Percentiles rank a stretch among this genome's conserved stretches.
phyloP scores from a whole-genome alignment of 2,888 invertebrate genomes.

The Microctonus aethiopoides region DNA sequence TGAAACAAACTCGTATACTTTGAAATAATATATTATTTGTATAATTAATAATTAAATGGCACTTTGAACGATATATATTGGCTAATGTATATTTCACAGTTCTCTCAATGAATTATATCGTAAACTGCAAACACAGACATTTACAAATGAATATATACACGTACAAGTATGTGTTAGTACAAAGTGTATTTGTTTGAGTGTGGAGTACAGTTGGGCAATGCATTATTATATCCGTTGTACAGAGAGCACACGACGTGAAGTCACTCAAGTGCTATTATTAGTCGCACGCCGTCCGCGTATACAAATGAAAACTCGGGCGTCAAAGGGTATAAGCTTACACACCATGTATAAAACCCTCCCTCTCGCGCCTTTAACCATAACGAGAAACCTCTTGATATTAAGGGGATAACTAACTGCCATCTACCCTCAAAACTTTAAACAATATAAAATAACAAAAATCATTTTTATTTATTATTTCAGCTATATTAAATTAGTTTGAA shows the following conservation, averaged over 20 bases:
- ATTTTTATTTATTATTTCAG: no score
- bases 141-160: no score
- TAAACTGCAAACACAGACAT: no score
- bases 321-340: conserved; percentile 32
- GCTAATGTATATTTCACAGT: neutral
- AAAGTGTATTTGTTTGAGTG: neutral
- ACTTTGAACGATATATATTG: neutral
- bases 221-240: conserved; percentile 1
- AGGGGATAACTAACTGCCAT: conserved; percentile 12
- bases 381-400: conserved; percentile 33
- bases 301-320: conserved; percentile 32
- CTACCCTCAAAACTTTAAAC: neutral
- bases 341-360: conserved; percentile 10
- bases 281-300: neutral
- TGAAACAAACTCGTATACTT: neutral
- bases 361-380: conserved; percentile 1
- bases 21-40: neutral
- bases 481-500: no score
- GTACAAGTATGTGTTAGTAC: conserved; percentile 3
- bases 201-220: neutral
- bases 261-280: conserved; percentile 33
- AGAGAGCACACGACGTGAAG: conserved; percentile 12
- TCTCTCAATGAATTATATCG: neutral
- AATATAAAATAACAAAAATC: conserved; percentile 2
- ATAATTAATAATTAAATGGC: neutral